Evolutionary conservation across 2,113 vertebrate genomes (phyloP).

Genomic region (Telmatochromis brichardi): DNA sequence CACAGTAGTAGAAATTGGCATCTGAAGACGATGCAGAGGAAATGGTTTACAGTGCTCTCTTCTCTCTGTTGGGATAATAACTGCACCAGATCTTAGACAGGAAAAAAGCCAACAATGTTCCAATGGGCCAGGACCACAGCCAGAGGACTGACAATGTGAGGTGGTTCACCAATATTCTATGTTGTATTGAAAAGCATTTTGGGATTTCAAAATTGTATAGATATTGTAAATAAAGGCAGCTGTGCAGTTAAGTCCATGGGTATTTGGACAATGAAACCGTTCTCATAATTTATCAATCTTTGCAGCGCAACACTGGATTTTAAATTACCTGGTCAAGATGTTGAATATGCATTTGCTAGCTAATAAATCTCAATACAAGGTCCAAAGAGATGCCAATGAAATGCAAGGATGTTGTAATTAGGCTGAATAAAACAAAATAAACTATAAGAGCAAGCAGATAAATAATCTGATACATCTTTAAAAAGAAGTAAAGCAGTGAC

Average conservation of each 20-base stretch:
- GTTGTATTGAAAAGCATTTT: neutral
- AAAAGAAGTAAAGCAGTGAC: neutral
- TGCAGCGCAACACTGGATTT: neutral
- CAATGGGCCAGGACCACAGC: neutral
- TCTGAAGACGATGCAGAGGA: neutral
- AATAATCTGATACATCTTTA: neutral
- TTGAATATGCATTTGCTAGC: neutral
- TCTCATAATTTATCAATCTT: neutral
- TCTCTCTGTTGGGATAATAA: slow-evolving; percentile 19
- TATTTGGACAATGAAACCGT: neutral
- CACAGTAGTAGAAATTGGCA: slow-evolving; percentile 8
- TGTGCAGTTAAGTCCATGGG: neutral
- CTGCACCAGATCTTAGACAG: slow-evolving; percentile 26
- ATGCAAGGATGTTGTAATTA: neutral
- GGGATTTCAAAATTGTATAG: neutral
- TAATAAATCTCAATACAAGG: neutral
- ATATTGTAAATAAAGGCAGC: neutral
- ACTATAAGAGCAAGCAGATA: neutral
- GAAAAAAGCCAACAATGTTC: neutral
- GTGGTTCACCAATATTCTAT: neutral
- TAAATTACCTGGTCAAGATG: neutral
- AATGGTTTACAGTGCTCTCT: slow-evolving; percentile 12
- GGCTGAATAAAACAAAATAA: neutral
- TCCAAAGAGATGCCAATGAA: neutral
- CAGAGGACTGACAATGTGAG: neutral